Evolutionary conservation across 2,888 invertebrate genomes (phyloP), one percentile per base, ranked within the genome.

Genomic region (Zaprionus obscuricornis): DNA sequence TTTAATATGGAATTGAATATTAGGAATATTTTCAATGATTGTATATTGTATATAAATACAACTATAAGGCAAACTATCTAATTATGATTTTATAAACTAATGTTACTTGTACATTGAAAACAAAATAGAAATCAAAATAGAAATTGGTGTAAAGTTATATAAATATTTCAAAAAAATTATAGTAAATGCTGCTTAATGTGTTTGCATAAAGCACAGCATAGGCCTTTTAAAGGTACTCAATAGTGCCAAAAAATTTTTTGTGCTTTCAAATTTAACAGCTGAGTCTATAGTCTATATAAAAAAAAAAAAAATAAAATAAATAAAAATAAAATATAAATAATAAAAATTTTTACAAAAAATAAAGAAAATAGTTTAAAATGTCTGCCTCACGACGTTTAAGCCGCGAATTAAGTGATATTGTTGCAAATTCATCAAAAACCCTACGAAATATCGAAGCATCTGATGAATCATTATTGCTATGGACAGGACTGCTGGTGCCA

Each of bases 401-500:
- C 37, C 88, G 98, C 96, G 98, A 98, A 92, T 92, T 98, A 77
- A 94, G 94, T 86, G 98, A 98, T 91, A 94, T 98, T 79, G 93
- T 95, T 87, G 94, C 94, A 40, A 95, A 43, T 11, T 58, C 72
- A 95, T 65, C 91, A 95, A 87, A 95, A 94, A 91, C 95, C 95
- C 97, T 98, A 91, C 94, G 96, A 87, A 97, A 97, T 90, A 96
- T 99, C 74, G 95, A 95, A 91, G 97, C 97, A 59, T 97, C 98
- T 90, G 98, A 98, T 88, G 93, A 95, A 18, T 98, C 98, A 91
- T 95, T 99, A 85, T 92, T 99, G 70, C 94, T 95, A 87, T 99
- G 99, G 99, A 96, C 97, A 90, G 98, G 98, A 66, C 92, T 98
- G 52, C 96, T 99, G 90, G 95, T 98, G 82, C 98, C 99, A 96